Conservation (phyloP, 2,113 vertebrate genomes). For the Lates calcarifer region DNA sequence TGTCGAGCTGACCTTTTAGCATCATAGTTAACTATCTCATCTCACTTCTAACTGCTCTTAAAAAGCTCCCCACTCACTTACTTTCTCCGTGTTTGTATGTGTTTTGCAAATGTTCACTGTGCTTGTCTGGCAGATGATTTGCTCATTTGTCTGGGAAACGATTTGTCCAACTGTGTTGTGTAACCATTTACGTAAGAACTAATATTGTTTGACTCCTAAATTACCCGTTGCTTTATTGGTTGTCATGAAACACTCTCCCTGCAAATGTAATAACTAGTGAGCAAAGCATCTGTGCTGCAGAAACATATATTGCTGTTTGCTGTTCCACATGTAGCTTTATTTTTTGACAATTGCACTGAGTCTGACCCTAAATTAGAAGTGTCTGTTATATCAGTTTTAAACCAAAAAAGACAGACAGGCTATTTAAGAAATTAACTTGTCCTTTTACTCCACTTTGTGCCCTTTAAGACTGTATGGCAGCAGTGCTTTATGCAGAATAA, state of each 20-base stretch:
- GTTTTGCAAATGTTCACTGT: background rate
- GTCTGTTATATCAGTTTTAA: background rate
- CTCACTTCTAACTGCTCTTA: no score
- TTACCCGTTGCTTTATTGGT: conserved; percentile 11
- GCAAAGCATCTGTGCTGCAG: background rate
- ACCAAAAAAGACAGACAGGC: background rate
- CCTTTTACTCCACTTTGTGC: background rate
- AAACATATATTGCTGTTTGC: background rate
- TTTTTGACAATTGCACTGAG: background rate
- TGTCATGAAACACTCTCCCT: background rate
- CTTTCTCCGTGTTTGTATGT: background rate
- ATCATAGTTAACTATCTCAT: no score
- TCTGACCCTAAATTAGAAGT: background rate
- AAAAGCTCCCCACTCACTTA: background rate
- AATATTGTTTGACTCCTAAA: background rate
- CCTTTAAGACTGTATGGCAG: background rate
- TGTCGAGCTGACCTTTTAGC: background rate
- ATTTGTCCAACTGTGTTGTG: background rate
- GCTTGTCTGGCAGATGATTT: background rate
- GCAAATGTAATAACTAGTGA: conserved; percentile 8
- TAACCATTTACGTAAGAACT: background rate
- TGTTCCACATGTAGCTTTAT: background rate
- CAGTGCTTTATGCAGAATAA: conserved; percentile 2
- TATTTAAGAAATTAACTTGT: background rate
- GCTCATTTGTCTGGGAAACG: background rate